These are phyloP conservation scores for Hemichromis elongatus DNA, from an alignment of 2,113 vertebrate genomes.

Conservation along the genomic window DNA sequence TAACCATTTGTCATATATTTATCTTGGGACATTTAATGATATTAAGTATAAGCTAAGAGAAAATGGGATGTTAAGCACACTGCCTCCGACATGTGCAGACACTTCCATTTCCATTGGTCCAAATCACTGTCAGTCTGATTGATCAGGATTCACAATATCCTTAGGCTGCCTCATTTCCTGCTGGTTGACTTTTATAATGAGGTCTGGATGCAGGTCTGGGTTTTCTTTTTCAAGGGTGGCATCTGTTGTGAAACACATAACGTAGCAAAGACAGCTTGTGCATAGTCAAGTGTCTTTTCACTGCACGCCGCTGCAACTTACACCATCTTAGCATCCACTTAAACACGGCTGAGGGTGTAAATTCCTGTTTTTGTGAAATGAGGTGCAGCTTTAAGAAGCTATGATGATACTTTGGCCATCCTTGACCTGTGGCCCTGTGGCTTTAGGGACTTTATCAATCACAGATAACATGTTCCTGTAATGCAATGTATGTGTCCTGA, in stretches of 20 bases:
- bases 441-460: not conserved
- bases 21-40: conserved; percentile 38
- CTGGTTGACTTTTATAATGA: conserved; percentile 41
- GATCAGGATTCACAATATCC: conserved; percentile 40
- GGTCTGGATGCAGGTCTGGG: conserved; percentile 38
- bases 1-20: conserved; percentile 52
- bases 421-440: not conserved
- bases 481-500: not conserved
- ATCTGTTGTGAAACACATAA: conserved; percentile 28
- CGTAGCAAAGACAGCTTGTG: not conserved
- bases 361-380: not conserved
- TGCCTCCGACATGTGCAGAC: conserved; percentile 31
- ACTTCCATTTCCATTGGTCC: conserved; percentile 33
- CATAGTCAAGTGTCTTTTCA: not conserved
- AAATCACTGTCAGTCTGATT: conserved; percentile 55
- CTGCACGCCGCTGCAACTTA: not conserved
- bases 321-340: not conserved
- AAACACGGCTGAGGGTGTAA: not conserved
- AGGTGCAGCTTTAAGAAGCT: not conserved
- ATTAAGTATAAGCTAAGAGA: conserved; percentile 38
- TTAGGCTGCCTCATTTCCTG: conserved; percentile 54
- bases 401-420: not conserved
- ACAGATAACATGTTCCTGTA: not conserved
- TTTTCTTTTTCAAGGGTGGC: conserved; percentile 31
- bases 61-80: conserved; percentile 15